Evolutionary conservation across 2,113 vertebrate species (phyloP), one percentile per base, ranked within the genome.

Genomic region (Crotalus helleri): DNA sequence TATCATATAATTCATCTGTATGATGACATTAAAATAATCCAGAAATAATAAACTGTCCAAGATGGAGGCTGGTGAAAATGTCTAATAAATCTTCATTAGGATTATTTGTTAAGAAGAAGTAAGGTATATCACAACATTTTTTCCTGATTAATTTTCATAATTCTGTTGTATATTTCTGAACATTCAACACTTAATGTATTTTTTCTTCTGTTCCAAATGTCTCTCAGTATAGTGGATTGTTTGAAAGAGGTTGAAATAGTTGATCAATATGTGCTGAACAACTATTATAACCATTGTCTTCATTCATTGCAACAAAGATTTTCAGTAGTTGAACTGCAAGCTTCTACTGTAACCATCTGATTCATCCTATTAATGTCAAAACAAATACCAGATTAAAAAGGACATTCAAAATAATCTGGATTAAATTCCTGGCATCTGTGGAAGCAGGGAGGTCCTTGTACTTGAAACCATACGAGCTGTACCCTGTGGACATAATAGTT

Each of bases 331-430:
- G 81, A 29, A 54, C 29, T 54, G 29, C 61, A 81, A 49, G 23
- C 1, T 64, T 69, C 7, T 51, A 9, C 44, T 69, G 7, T 46
- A 90, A 58, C n/a, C 10, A 24, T 57, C 21, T 58, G 26, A 53
- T 91, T 91, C 15, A 55, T 13, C 64, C 19, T 55, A 54, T 91
- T 54, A 85, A 85, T 44, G 33, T 55, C 51, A 91, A 91, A 91
- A 23, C 11, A 81, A 81, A 81, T 4, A 64, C n/a, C 55, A 57
- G 17, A 54, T 55, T 85, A 26, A 55, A 88, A 33, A 3, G 15
- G 0, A 9, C 11, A 19, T 57, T 39, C 21, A 58, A 24, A 58
- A 23, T 39, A 29, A 10, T 39, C 15, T 57, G 5, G n/a, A 23
- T 24, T 58, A 39, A 89, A 33, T 58, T 39, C 19, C 21, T 58